Evolutionary conservation across 2,797 vertebrate genomes (phyloP), one percentile per base, ranked within the genome.

Genomic region (Hydrolagus colliei): DNA sequence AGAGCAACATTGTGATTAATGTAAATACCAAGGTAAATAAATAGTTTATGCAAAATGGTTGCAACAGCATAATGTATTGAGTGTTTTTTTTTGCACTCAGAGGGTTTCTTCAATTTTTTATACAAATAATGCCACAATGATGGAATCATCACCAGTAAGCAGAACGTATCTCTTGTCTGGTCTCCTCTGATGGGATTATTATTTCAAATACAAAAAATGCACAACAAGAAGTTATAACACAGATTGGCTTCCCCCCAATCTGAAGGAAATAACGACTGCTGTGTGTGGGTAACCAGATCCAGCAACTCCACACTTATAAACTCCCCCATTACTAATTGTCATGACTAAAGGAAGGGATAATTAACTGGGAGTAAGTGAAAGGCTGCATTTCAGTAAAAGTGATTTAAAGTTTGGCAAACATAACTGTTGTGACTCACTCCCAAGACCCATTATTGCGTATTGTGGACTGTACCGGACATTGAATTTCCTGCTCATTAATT

Each of bases 401-500:
- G 41, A 32, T 68, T 67, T 27, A n/a, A 41, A 71, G 18, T 16
- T 68, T 61, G 75, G n/a, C 41, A 20, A 10, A 65, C 52, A 41
- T 41, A 71, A 71, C 67, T 3, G 16, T 22, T 41, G 9, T 9
- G 18, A 35, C 32, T 84, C 63, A 84, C 35, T n/a, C 32, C 10
- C 79, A 16, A 18, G 16, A 68, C 9, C 22, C 71, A 84, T n/a
- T 68, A 84, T 71, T 68, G 41, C 0, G 59, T 16, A 84, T 41
- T 52, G 71, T 41, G 71, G 41, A 84, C 41, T 18, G 71, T 8
- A 71, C 32, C 79, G 68, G 65, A 84, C n/a, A 35, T 16, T 41
- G 65, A 71, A 84, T 84, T 71, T 27, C 22, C 32, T 7, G 65
- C 35, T 52, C 68, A 80, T 71, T 84, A 71, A 68, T 84, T 84